Conservation (phyloP, 1,140 invertebrate genomes). For the Caenorhabditis inopinata region DNA sequence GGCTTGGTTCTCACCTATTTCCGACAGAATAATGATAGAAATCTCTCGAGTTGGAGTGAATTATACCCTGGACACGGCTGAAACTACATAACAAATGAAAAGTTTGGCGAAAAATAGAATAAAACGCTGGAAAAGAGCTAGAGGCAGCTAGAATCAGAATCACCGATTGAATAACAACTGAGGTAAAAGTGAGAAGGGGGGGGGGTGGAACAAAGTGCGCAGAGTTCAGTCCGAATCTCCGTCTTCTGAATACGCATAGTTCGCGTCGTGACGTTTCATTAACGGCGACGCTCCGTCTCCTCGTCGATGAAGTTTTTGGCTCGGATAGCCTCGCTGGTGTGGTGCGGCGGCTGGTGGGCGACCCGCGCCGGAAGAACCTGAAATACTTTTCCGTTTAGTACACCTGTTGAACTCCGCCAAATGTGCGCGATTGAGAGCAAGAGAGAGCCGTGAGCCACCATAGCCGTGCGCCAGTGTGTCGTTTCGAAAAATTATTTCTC, state of each 20-base stretch:
- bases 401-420: too few relatives aligned
- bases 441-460: too few relatives aligned
- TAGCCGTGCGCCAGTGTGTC: too few relatives aligned
- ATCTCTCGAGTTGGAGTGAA: not conserved
- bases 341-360: not conserved
- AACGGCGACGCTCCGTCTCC: slow-evolving; percentile 41
- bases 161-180: not conserved
- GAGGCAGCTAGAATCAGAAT: too few relatives aligned
- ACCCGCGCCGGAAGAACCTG: slow-evolving; percentile 37
- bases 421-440: too few relatives aligned
- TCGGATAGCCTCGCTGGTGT: not conserved
- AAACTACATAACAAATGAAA: slow-evolving; percentile 22
- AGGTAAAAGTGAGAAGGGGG: not conserved
- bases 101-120: not conserved
- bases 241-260: slow-evolving; percentile 47
- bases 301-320: slow-evolving; percentile 34
- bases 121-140: not conserved
- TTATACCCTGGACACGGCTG: slow-evolving; percentile 16
- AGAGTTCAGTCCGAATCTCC: slow-evolving; percentile 39
- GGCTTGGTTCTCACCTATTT: too few relatives aligned
- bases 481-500: too few relatives aligned
- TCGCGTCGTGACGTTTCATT: slow-evolving; percentile 43
- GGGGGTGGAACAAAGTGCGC: not conserved
- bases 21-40: not conserved
- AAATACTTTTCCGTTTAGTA: too few relatives aligned